Conservation (phyloP, 1,140 invertebrate species). For the Theocolax elegans region DNA sequence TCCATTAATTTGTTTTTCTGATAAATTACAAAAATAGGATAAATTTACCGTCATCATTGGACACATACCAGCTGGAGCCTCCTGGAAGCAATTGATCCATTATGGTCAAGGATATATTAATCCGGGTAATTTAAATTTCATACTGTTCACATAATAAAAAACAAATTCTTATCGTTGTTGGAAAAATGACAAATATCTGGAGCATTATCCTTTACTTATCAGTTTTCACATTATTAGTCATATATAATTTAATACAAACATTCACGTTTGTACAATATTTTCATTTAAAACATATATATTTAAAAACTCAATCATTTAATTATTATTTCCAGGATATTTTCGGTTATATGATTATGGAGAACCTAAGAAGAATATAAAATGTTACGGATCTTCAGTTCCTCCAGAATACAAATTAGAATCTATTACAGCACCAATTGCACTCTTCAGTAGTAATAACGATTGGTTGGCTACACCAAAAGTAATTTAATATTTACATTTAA, state of each 20-base stretch:
- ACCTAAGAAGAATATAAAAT: constrained; percentile 60
- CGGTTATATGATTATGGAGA: constrained; percentile 62
- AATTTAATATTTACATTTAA: too few species aligned
- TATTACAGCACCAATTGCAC: constrained; percentile 71
- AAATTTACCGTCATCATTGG: constrained; percentile 78
- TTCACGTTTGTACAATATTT: too few species aligned
- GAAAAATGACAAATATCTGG: too few species aligned
- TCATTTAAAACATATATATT: too few species aligned
- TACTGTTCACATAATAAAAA: too few species aligned
- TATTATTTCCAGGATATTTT: constrained; percentile 46
- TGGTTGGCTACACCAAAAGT: constrained; percentile 67
- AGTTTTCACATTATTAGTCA: too few species aligned
- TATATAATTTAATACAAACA: too few species aligned
- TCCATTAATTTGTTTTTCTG: too few species aligned
- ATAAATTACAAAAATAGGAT: too few species aligned
- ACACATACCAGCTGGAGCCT: constrained; percentile 83
- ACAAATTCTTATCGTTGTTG: too few species aligned
- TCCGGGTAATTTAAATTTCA: constrained; percentile 52
- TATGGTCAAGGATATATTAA: constrained; percentile 72
- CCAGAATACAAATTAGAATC: constrained; percentile 73
- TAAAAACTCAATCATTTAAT: too few species aligned
- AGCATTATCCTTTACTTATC: too few species aligned
- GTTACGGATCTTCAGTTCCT: constrained; percentile 65
- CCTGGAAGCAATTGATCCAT: constrained; percentile 80
- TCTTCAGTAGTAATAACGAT: constrained; percentile 76